A percentile compares a stretch with the other conserved stretches of the same genome.
Conservation (phyloP, 2,797 vertebrate species). For the Tokudaia tokunoshimensis region DNA sequence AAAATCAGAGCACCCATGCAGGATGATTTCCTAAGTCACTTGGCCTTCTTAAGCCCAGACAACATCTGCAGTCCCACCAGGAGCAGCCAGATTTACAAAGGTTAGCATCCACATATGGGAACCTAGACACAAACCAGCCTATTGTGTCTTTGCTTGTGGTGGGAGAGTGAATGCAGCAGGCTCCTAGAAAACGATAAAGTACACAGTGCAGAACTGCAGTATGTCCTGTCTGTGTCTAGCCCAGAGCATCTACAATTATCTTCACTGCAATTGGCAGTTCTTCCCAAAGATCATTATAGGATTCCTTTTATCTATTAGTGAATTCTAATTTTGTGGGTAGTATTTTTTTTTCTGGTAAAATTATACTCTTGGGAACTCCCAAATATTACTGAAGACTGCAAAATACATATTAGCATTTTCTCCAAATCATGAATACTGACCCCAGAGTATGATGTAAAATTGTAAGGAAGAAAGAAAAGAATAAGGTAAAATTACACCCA, state of each 20-base stretch:
- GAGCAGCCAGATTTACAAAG: background rate
- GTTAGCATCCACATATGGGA: background rate
- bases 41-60: background rate
- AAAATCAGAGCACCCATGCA: background rate
- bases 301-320: slow-evolving; percentile 75
- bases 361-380: slow-evolving; percentile 57
- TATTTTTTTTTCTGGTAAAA: slow-evolving; percentile 45
- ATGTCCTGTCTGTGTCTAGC: background rate
- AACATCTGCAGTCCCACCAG: background rate
- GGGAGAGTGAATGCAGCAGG: background rate
- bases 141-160: background rate
- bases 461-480: slow-evolving; percentile 5
- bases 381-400: slow-evolving; percentile 41
- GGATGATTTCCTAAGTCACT: background rate
- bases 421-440: slow-evolving; percentile 52
- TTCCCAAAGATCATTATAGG: slow-evolving; percentile 58
- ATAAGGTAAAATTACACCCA: background rate
- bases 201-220: background rate
- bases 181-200: background rate
- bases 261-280: slow-evolving; percentile 54
- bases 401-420: slow-evolving; percentile 48
- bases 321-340: slow-evolving; percentile 64
- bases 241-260: slow-evolving; percentile 53
- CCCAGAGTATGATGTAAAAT: slow-evolving; percentile 1
- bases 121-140: background rate